Evolutionary conservation across 2,113 vertebrate species (phyloP), one percentile per base, ranked within the genome.

Genomic region (Megaceryle torquata): DNA sequence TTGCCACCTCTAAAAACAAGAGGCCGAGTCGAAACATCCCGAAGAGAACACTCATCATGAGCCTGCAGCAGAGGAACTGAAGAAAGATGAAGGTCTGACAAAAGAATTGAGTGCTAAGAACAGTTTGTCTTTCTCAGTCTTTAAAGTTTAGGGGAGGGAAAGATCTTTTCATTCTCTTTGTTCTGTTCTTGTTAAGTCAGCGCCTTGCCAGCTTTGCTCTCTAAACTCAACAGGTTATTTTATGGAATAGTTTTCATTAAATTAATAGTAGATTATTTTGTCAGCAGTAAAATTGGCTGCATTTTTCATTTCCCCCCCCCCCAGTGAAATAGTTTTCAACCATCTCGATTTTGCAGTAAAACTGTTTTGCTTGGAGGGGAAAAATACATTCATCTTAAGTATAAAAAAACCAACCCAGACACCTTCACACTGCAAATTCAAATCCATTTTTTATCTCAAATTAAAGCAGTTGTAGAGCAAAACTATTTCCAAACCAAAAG

Each of bases 1-100:
- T 1, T 84, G 81, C 10, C 68, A 28, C 41, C 54, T 28, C 44
- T 3, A 37, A 1, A 21, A 77, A 48, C 0, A 1, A 69, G 41
- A 76, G 43, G 61, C 78, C 82, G 61, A 33, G 41, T 1, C 22
- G 41, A 25, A 70, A 33, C 46, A 15, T 16, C 12, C 41, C 71
- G 43, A 43, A 72, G 46, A 21, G 53, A 84, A 50, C 57, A 51
- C 0, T 65, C 75, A 46, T 12, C 81, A 11, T 6, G 10, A 43
- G n/a, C 3, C 68, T 50, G 50, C 82, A 53, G 43, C 74, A 78
- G 54, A 18, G 68, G 59, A 57, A 29, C 81, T 17, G 35, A 70
- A 50, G 33, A 39, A 25, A 28, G 72, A n/a, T 3, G 67, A 82
- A 5, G 8, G 17, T 54, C 60, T 74, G 81, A 93, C 4, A 51